Evolutionary conservation across 2,888 invertebrate species (phyloP).

Genomic region (Bellardia bayeri): DNA sequence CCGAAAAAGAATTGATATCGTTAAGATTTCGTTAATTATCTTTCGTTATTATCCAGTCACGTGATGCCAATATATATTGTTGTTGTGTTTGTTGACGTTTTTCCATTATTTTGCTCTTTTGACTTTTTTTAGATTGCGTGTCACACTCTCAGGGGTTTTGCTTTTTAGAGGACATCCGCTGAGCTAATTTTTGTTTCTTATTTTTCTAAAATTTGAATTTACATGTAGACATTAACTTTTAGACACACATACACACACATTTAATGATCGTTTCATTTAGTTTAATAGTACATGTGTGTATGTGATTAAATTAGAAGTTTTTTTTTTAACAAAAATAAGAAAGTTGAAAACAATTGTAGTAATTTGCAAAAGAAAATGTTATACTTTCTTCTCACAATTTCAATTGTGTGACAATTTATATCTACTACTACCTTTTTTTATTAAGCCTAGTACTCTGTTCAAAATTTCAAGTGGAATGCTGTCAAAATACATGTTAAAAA

Average conservation of each 20-base stretch:
- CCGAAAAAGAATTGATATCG: not conserved
- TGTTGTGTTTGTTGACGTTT: conserved; percentile 30
- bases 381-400: not conserved
- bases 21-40: conserved; percentile 45
- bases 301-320: not conserved
- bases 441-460: no score
- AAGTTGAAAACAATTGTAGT: not conserved
- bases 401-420: not conserved
- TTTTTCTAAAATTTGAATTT: not conserved
- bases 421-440: no score
- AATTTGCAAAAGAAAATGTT: not conserved
- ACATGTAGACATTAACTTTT: conserved; percentile 25
- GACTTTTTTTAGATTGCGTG: conserved; percentile 18
- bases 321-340: not conserved
- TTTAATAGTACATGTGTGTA: conserved; percentile 2
- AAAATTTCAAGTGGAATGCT: no score
- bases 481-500: no score
- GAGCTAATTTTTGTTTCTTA: not conserved
- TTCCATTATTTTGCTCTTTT: conserved; percentile 28
- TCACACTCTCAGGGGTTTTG: not conserved
- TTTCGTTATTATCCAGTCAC: not conserved
- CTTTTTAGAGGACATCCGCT: conserved; percentile 8
- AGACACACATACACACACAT: not conserved
- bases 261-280: conserved; percentile 3
- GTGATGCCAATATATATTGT: conserved; percentile 36